Evolutionary conservation across 1,140 invertebrate genomes (phyloP).

Genomic region (Galendromus occidentalis): DNA sequence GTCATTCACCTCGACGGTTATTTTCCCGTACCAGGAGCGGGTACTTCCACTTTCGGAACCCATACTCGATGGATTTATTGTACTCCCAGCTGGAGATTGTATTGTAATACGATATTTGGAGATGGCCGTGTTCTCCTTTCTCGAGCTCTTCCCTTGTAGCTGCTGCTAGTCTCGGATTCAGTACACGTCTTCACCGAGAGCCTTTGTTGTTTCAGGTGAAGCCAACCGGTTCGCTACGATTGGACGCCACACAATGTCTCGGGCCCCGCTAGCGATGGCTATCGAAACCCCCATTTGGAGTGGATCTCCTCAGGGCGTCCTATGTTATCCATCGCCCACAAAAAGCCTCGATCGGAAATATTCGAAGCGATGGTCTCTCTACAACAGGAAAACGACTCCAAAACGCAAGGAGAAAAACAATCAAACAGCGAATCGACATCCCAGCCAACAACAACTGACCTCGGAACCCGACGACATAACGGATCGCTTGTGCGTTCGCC

Average conservation of each 20-base stretch:
- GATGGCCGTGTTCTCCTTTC: too few species aligned
- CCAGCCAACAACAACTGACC: not conserved
- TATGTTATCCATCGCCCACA: not conserved
- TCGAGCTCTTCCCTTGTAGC: too few species aligned
- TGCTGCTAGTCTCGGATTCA: too few species aligned
- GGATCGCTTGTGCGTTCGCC: not conserved
- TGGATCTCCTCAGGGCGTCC: not conserved
- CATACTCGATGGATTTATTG: too few species aligned
- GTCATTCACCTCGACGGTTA: too few species aligned
- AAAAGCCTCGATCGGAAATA: not conserved
- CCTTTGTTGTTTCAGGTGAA: not conserved
- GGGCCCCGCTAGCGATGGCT: not conserved
- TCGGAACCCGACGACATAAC: not conserved
- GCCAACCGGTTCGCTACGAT: not conserved
- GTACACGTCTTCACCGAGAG: too few species aligned
- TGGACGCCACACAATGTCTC: not conserved
- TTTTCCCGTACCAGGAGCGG: too few species aligned
- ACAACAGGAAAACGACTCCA: too few species aligned
- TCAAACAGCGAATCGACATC: not conserved
- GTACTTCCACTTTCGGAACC: too few species aligned
- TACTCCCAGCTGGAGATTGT: too few species aligned
- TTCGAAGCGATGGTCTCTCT: slow-evolving; percentile 7
- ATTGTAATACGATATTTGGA: too few species aligned
- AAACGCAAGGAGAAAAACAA: not conserved
- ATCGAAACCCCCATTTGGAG: not conserved